Evolutionary conservation across 2,797 vertebrate genomes (phyloP).

Genomic region (Phoxinus dragarum): DNA sequence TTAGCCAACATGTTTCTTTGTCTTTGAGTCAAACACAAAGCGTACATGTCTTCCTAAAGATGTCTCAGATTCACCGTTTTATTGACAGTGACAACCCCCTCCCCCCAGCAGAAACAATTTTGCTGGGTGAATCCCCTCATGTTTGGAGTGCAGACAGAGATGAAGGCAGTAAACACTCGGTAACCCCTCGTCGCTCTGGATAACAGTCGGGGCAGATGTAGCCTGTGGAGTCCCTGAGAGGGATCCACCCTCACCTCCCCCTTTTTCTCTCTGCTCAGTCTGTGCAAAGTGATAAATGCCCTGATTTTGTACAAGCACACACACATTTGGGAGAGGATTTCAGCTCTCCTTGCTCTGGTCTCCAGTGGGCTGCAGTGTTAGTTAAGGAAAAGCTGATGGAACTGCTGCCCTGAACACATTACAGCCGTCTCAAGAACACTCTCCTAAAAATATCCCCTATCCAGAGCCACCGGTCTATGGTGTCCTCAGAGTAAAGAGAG

Average conservation of each 20-base stretch:
- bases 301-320: neutral
- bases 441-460: constrained; percentile 20
- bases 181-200: neutral
- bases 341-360: constrained; percentile 24
- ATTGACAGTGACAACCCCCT: neutral
- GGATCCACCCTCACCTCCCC: constrained; percentile 21
- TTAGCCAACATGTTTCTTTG: neutral
- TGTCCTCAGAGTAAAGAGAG: neutral
- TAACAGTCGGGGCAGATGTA: constrained; percentile 44
- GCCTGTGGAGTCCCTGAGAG: constrained; percentile 21
- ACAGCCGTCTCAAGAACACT: constrained; percentile 20
- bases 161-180: constrained; percentile 32
- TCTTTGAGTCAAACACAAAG: constrained; percentile 15
- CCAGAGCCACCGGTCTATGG: neutral
- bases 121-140: constrained; percentile 25
- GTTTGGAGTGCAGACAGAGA: constrained; percentile 26
- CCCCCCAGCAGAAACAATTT: constrained; percentile 6
- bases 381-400: constrained; percentile 38
- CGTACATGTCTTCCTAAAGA: neutral
- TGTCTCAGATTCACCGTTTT: neutral
- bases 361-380: constrained; percentile 46
- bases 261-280: constrained; percentile 32
- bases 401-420: constrained; percentile 25
- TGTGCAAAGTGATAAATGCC: constrained; percentile 47
- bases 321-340: neutral